A percentile compares a stretch with the other conserved stretches of the same genome.
These are phyloP conservation scores for Ovis canadensis DNA, from an alignment of 2,113 vertebrate species.

Conservation along the genomic window DNA sequence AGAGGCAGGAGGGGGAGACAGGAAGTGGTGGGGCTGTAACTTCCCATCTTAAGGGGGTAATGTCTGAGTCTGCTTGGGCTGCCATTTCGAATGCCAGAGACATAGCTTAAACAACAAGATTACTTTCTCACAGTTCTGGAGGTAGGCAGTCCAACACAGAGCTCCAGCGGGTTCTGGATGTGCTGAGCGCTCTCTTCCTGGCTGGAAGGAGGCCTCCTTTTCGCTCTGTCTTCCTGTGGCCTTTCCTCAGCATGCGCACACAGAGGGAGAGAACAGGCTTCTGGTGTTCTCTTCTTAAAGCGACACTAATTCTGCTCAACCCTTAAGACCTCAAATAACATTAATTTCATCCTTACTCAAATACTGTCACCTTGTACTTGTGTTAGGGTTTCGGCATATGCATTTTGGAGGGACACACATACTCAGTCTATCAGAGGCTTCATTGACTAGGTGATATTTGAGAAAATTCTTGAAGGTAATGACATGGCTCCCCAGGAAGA, in stretches of 20 bases:
- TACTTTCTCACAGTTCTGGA: neutral
- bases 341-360: neutral
- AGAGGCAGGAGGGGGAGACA: neutral
- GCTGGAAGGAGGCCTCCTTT: neutral
- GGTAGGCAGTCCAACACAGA: neutral
- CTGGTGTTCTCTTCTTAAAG: neutral
- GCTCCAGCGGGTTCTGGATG: neutral
- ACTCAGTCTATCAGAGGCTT: neutral
- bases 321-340: neutral
- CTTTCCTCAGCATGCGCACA: neutral
- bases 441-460: neutral
- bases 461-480: neutral
- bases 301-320: neutral
- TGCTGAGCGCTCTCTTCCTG: neutral
- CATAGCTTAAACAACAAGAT: neutral
- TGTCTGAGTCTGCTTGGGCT: neutral
- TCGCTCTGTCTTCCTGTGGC: fast-evolving
- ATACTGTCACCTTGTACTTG: neutral
- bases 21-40: neutral
- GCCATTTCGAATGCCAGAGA: neutral
- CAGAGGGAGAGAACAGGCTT: neutral
- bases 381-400: neutral
- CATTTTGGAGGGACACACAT: neutral
- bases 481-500: neutral
- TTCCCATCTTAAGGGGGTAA: neutral